These are phyloP conservation scores for Sebastes iracundus DNA, from an alignment of 2,797 vertebrate species.

Conservation along the genomic window DNA sequence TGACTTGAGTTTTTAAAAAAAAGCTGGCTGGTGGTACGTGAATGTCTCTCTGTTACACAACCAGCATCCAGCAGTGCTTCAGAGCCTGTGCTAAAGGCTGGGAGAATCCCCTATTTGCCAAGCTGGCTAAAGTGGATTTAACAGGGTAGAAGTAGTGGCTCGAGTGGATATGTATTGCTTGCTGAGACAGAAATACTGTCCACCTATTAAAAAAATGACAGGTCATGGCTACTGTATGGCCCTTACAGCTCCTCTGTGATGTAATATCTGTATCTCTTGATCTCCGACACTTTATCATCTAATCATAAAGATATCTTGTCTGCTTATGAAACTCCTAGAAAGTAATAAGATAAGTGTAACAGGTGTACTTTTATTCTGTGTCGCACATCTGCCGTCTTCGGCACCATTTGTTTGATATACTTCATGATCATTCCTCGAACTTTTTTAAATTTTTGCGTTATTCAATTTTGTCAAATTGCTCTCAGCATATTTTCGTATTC, in stretches of 20 bases:
- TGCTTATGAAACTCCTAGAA: slow-evolving; percentile 13
- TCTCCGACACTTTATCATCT: background rate
- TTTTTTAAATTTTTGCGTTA: slow-evolving; percentile 44
- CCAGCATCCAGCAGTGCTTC: slow-evolving; percentile 46
- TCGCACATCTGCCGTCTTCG: background rate
- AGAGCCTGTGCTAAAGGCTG: slow-evolving; percentile 42
- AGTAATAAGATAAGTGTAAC: background rate
- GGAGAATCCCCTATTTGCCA: slow-evolving; percentile 68
- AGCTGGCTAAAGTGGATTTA: slow-evolving; percentile 65
- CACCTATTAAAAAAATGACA: slow-evolving; percentile 28
- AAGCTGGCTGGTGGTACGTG: slow-evolving; percentile 34
- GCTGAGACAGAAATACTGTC: slow-evolving; percentile 50
- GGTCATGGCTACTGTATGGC: background rate
- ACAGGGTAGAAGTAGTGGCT: slow-evolving; percentile 58
- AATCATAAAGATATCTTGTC: slow-evolving; percentile 10
- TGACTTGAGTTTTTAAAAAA: slow-evolving; percentile 43
- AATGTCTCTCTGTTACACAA: slow-evolving; percentile 61
- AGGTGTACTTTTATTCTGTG: background rate
- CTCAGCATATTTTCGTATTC: slow-evolving; percentile 54
- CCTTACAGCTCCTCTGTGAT: slow-evolving; percentile 18
- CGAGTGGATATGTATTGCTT: slow-evolving; percentile 57
- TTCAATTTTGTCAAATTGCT: slow-evolving; percentile 50
- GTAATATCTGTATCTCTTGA: slow-evolving; percentile 12
- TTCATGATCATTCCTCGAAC: slow-evolving; percentile 23
- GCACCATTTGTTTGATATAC: slow-evolving; percentile 8